Conservation (phyloP, 2,113 vertebrate species). For the Chloroceryle aenea region DNA sequence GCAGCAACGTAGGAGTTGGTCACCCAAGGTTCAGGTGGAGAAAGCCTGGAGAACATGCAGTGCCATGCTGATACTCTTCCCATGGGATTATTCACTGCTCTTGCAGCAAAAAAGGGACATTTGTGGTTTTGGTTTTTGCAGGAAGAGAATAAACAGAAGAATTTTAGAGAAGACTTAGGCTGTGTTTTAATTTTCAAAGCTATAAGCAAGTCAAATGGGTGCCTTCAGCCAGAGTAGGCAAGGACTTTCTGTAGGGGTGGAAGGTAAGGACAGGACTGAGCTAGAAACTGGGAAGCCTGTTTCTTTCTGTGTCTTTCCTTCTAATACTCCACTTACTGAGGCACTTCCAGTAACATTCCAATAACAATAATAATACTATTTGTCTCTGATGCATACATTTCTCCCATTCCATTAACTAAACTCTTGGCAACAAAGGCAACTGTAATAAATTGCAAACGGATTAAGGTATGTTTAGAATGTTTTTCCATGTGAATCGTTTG, state of each 20-base stretch:
- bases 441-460: not conserved
- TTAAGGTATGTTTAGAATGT: not conserved
- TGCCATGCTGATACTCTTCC: not conserved
- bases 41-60: not conserved
- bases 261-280: not conserved
- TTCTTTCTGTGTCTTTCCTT: not conserved
- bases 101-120: not conserved
- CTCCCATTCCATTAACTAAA: not conserved
- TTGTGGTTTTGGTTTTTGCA: not conserved
- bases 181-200: not conserved
- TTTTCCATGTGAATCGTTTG: not conserved
- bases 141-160: not conserved
- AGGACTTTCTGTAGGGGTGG: not conserved
- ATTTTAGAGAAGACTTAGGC: not conserved
- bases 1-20: not conserved
- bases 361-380: not conserved
- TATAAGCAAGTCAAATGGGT: not conserved
- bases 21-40: not conserved
- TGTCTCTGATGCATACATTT: not conserved
- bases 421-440: not conserved
- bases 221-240: not conserved
- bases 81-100: not conserved
- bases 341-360: not conserved
- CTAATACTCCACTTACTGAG: not conserved
- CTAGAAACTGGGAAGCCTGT: not conserved